Evolutionary conservation across 2,888 invertebrate genomes (phyloP).

Genomic region (Drosophila neonasuta): DNA sequence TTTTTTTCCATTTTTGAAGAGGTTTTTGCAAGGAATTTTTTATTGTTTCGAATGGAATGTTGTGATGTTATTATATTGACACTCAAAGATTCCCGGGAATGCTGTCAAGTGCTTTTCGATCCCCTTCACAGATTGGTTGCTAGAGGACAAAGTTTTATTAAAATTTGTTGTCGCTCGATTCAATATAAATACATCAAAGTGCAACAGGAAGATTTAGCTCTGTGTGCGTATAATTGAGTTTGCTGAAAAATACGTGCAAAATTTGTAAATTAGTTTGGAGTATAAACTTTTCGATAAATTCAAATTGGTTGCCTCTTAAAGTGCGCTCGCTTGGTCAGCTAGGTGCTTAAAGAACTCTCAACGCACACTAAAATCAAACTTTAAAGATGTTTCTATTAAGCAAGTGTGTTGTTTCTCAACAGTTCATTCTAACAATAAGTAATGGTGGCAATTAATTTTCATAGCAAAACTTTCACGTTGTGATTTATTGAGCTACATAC

Average conservation of each 20-base stretch:
- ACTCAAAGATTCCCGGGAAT: conserved; percentile 15
- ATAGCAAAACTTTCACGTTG: conserved; percentile 33
- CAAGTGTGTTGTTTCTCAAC: conserved; percentile 1
- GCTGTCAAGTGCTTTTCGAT: conserved; percentile 24
- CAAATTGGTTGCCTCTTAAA: conserved; percentile 28
- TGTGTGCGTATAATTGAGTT: conserved; percentile 66
- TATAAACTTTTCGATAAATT: conserved; percentile 35
- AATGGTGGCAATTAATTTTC: conserved; percentile 49
- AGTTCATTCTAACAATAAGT: conserved; percentile 29
- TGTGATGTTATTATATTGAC: conserved; percentile 11
- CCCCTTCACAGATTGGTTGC: background rate
- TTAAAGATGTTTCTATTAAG: conserved; percentile 16
- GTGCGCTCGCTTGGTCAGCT: background rate
- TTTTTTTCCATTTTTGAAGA: background rate
- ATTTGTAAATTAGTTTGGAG: conserved; percentile 35
- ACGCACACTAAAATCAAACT: conserved; percentile 25
- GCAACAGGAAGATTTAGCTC: conserved; percentile 37
- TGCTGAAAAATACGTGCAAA: conserved; percentile 56
- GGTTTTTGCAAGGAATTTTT: conserved; percentile 4
- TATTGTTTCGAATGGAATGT: conserved; percentile 8
- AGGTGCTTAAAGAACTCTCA: background rate
- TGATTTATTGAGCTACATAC: conserved; percentile 22
- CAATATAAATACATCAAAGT: conserved; percentile 35
- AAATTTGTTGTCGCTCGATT: conserved; percentile 24
- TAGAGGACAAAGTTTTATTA: conserved; percentile 44